Base-by-base conservation (phyloP, 2,888 invertebrate species). In the Frankliniella intonsa region DNA sequence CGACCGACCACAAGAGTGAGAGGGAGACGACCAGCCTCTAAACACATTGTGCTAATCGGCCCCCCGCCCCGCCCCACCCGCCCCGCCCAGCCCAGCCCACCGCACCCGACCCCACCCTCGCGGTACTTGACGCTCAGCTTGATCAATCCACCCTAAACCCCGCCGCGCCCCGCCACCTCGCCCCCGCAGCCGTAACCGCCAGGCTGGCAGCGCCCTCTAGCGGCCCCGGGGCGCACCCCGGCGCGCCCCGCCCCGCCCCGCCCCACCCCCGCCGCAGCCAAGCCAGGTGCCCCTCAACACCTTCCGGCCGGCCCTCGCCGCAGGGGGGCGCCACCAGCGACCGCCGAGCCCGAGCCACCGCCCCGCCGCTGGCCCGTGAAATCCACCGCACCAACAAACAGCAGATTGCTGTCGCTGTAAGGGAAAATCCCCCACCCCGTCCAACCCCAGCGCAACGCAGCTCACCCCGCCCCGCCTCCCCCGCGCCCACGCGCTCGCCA, bases 21-120 rank as follows among this genome's bases (percentile, higher is more conserved):
- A n/a, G 62, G 14, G 62, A n/a, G 62, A n/a, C 7, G 38, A 38
- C 38, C 38, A 38, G 38, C 19, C 62, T 62, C n/a, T 62, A 62
- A 62, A 62, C 62, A 62, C 62, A 62, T 62, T 62, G 62, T 14
- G 62, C 62, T 62, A 62, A 62, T 62, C 62, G 62, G 38, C 38
- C 38, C 38, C 38, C 38, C 38, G 38, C 38, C 38, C 38, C 38
- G 38, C 38, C 38, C 2, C 38, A 5, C 5, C 5, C 2, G 38
- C 38, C 38, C 38, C 2, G 3, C 38, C 38, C 2, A 38, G 3
- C 38, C 38, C 38, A 38, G 3, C 38, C 3, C 38, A 38, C 38
- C 38, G 38, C 55, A 14, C 17, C 55, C 55, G 17, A 12, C 55
- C 55, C 55, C 55, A 14, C 62, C 62, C 62, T 17, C 14, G 19